Evolutionary conservation across 2,797 vertebrate genomes (phyloP).

Genomic region (Mus spretus): DNA sequence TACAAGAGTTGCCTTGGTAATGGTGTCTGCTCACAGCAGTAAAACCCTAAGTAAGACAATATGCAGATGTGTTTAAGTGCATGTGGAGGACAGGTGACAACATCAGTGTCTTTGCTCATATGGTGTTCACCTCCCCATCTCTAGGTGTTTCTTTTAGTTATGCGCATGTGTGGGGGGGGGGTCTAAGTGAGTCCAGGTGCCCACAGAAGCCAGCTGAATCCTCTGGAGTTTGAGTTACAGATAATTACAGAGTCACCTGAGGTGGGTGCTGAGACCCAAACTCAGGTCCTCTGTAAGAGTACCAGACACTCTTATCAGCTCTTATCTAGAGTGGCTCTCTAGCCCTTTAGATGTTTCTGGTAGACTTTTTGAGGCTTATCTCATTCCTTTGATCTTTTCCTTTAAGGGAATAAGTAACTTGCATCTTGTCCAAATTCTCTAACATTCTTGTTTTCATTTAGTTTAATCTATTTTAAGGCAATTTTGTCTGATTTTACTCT

Average conservation of each 20-base stretch:
- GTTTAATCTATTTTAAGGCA: neutral
- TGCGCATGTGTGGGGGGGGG: neutral
- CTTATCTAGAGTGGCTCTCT: neutral
- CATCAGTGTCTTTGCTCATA: neutral
- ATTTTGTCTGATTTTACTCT: slow-evolving; percentile 50
- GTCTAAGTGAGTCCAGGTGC: neutral
- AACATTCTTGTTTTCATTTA: slow-evolving; percentile 41
- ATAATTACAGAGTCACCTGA: neutral
- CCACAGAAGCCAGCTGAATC: neutral
- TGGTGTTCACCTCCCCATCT: neutral
- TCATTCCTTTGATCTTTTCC: slow-evolving; percentile 58
- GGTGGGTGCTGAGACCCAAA: neutral
- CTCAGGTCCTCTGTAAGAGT: neutral
- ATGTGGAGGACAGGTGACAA: neutral
- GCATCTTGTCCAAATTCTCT: slow-evolving; percentile 34
- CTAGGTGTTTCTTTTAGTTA: neutral
- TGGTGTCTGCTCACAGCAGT: neutral
- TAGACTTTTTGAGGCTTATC: slow-evolving; percentile 47
- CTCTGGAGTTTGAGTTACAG: neutral
- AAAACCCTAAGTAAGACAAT: neutral
- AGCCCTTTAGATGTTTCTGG: neutral
- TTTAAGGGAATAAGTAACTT: slow-evolving; percentile 72
- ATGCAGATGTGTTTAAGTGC: neutral
- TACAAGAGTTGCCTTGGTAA: neutral
- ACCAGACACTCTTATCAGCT: neutral